Evolutionary conservation across 1,140 invertebrate genomes (phyloP), one percentile per base, ranked within the genome.

Genomic region (Bombus vancouverensis): DNA sequence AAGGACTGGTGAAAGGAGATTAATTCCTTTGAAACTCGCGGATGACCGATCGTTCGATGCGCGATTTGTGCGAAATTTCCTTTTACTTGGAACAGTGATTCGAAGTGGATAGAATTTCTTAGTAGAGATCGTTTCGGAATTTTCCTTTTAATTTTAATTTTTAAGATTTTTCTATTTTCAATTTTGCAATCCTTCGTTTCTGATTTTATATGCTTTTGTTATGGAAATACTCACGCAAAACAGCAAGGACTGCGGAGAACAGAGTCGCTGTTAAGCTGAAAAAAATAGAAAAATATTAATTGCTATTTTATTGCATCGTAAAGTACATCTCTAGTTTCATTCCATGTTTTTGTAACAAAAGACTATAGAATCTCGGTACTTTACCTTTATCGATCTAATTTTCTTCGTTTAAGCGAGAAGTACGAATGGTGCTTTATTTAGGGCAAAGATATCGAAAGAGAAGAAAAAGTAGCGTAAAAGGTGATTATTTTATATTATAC

Each of bases 211-310:
- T 0, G 1, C 4, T 0, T 62, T 28, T 42, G 5, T 53, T 22
- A 18, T 22, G 34, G 22, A 47, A 66, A 81, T 94, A 94, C 94
- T 95, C 89, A 95, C 94, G 94, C 88, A 95, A 89, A 10, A 81
- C 81, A 18, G 88, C 92, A 5, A 92, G 86, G 72, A 90, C 78
- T 12, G 68, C 65, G 44, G 71, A 74, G n/a, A 92, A 70, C 62
- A 94, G 70, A 70, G 83, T 39, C 44, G 86, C 91, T 59, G 65
- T 80, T 39, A 94, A 76, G 85, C 94, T 95, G 83, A 42, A 92
- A 85, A 74, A 42, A 3, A 12, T 32, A 5, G 2, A 25, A 3
- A 37, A 37, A 37, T 22, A 68, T 68, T 34, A 68, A 22, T 37
- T 25, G 34, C 6, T 18, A 37, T 68, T 12, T 34, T 4, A 68